These are phyloP conservation scores for Colistium nudipinnis DNA, from an alignment of 2,113 vertebrate species.

Conservation along the genomic window DNA sequence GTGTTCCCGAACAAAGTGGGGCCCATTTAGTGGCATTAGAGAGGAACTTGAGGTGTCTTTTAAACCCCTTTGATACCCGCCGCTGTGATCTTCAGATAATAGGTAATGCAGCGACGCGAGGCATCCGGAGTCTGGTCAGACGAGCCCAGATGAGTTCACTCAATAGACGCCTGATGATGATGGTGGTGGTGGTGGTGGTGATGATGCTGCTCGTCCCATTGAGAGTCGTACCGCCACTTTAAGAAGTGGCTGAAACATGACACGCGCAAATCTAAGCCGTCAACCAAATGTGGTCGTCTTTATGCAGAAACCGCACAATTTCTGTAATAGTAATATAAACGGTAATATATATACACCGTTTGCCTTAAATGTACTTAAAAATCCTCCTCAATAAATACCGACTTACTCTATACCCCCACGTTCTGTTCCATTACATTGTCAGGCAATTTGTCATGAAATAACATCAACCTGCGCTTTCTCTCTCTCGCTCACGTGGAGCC, in stretches of 20 bases:
- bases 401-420: constrained; percentile 18
- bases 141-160: constrained; percentile 28
- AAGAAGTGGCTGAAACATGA: neutral
- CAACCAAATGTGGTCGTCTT: constrained; percentile 32
- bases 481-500: constrained; percentile 34
- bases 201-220: neutral
- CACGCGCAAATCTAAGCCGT: neutral
- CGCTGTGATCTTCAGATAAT: constrained; percentile 49
- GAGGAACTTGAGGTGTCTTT: constrained; percentile 41
- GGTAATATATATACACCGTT: too few relatives aligned
- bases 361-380: constrained; percentile 33
- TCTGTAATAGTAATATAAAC: too few relatives aligned
- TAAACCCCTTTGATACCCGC: constrained; percentile 55
- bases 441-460: constrained; percentile 44
- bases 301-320: constrained; percentile 17
- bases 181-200: too few relatives aligned
- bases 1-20: constrained; percentile 60
- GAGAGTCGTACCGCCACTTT: constrained; percentile 16
- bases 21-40: constrained; percentile 47
- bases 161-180: constrained; percentile 7
- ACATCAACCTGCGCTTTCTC: constrained; percentile 52
- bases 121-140: constrained; percentile 41
- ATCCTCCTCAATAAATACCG: constrained; percentile 19
- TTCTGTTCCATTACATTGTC: constrained; percentile 25
- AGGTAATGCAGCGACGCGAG: constrained; percentile 28